Evolutionary conservation across 2,113 vertebrate species (phyloP).

Genomic region (Ammodytes marinus): DNA sequence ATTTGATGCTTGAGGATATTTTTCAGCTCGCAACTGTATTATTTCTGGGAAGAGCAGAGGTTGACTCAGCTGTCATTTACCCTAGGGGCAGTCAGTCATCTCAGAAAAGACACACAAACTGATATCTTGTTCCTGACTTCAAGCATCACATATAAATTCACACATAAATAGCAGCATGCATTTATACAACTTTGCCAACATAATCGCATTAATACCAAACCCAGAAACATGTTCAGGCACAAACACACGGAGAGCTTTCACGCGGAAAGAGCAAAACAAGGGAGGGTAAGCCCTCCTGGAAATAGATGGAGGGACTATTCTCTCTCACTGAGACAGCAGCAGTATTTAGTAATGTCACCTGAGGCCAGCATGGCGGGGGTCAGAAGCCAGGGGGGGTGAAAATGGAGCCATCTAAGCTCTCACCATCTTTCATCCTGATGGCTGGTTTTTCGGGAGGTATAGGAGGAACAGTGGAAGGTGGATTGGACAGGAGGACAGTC

Average conservation of each 20-base stretch:
- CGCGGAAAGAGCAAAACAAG: conserved; percentile 52
- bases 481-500: conserved; percentile 47
- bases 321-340: conserved; percentile 76
- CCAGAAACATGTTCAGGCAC: not conserved
- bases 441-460: conserved; percentile 69
- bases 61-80: conserved; percentile 28
- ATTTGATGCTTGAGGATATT: conserved; percentile 27
- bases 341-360: conserved; percentile 87
- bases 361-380: conserved; percentile 69
- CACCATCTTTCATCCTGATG: conserved; percentile 85
- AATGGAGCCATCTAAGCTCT: conserved; percentile 83
- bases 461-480: conserved; percentile 20
- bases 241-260: conserved; percentile 1
- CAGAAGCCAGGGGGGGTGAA: conserved; percentile 66
- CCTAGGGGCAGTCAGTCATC: conserved; percentile 11
- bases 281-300: conserved; percentile 50
- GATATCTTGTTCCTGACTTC: conserved; percentile 27
- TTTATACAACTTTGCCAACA: conserved; percentile 30
- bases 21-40: conserved; percentile 22
- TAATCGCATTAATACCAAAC: not conserved
- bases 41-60: conserved; percentile 24
- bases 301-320: conserved; percentile 77
- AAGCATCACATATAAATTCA: conserved; percentile 4
- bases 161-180: conserved; percentile 33
- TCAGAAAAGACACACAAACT: conserved; percentile 15